A percentile compares a stretch with the other conserved stretches of the same genome.
Evolutionary conservation across 2,888 invertebrate species (phyloP).

Genomic region (Eurois occulta): DNA sequence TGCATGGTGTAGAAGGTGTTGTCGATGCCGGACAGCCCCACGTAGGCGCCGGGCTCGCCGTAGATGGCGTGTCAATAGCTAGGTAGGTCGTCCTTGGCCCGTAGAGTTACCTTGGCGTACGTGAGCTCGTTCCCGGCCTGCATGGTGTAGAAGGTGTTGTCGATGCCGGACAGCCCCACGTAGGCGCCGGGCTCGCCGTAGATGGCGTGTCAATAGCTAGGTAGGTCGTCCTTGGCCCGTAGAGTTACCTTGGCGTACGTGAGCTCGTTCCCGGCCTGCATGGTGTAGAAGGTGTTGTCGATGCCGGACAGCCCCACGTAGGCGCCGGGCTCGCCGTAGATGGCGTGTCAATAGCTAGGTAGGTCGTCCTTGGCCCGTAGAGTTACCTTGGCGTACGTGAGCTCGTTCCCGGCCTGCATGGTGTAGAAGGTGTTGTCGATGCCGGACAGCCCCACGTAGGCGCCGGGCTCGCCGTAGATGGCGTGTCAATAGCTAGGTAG

Average conservation of each 20-base stretch:
- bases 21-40: conserved; percentile 97
- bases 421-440: conserved; percentile 97
- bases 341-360: no score
- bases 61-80: no score
- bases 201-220: no score
- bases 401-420: conserved; percentile 98
- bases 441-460: conserved; percentile 97
- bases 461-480: conserved; percentile 97
- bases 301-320: conserved; percentile 98
- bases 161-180: conserved; percentile 97
- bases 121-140: conserved; percentile 97
- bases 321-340: conserved; percentile 98
- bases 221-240: no score
- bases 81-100: no score
- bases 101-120: conserved; percentile 92
- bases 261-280: conserved; percentile 98
- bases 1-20: conserved; percentile 97
- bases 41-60: conserved; percentile 98
- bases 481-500: no score
- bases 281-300: conserved; percentile 96
- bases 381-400: conserved; percentile 95
- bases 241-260: conserved; percentile 94
- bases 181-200: conserved; percentile 98
- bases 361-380: no score
- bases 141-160: conserved; percentile 97